Percentiles rank a stretch among this genome's conserved stretches.
phyloP scores from a whole-genome alignment of 1,140 invertebrate genomes.

The Ctenoplectra terminalis region DNA sequence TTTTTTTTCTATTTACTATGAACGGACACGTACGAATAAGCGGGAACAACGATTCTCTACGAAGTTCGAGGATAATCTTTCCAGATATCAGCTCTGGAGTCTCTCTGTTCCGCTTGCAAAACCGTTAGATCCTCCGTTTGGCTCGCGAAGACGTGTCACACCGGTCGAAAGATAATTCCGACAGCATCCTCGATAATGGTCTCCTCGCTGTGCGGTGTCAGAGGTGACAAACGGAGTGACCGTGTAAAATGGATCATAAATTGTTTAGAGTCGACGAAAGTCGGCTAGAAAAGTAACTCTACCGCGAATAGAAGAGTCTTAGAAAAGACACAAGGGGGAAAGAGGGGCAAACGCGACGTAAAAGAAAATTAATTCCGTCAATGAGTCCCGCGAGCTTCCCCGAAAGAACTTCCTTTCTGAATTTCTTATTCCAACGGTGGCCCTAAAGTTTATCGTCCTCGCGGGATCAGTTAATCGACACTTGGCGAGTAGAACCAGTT shows the following conservation, averaged over 20 bases:
- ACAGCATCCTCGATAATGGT: conserved; percentile 2
- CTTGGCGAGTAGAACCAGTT: not conserved
- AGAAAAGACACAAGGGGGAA: too few relatives aligned
- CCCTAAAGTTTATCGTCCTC: conserved; percentile 13
- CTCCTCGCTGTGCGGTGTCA: not conserved
- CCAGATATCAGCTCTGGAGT: not conserved
- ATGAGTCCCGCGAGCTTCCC: not conserved
- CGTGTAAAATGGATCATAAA: not conserved
- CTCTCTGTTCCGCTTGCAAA: not conserved
- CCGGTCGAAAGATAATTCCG: not conserved
- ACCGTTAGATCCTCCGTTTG: conserved; percentile 23
- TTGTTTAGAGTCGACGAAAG: not conserved
- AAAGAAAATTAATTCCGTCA: conserved; percentile 29
- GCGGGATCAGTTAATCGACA: conserved; percentile 14
- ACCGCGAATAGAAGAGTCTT: too few relatives aligned
- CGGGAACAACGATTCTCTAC: too few relatives aligned
- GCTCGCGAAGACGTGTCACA: not conserved
- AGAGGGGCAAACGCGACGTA: not conserved
- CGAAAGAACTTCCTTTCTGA: not conserved
- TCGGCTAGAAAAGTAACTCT: too few relatives aligned
- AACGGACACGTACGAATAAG: too few relatives aligned
- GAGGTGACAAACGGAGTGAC: conserved; percentile 1
- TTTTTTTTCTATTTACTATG: too few relatives aligned
- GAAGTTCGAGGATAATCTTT: not conserved
- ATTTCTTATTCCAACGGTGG: conserved; percentile 8